Evolutionary conservation across 2,888 invertebrate genomes (phyloP).

Genomic region (Caenorhabditis panamensis): DNA sequence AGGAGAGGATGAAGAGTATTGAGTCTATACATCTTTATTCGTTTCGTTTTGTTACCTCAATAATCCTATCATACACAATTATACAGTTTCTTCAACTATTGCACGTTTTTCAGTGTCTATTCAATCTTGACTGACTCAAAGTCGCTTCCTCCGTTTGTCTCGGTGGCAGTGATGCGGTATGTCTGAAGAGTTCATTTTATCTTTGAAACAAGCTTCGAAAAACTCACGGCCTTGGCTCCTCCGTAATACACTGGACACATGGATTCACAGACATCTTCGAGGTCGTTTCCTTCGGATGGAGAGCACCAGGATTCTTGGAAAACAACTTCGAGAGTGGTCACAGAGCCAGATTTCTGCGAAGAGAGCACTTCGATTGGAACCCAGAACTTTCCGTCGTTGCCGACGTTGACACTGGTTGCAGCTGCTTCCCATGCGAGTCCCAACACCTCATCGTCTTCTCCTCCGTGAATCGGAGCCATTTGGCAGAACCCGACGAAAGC

Average conservation of each 20-base stretch:
- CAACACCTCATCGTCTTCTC: conserved; percentile 49
- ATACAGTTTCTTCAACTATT: too few species aligned
- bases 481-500: conserved; percentile 28
- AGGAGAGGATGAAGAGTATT: conserved; percentile 35
- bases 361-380: conserved; percentile 61
- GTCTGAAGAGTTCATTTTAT: conserved; percentile 34
- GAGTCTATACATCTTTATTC: not conserved
- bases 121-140: conserved; percentile 48
- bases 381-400: conserved; percentile 61
- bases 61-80: too few species aligned
- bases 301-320: conserved; percentile 70
- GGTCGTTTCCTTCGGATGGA: conserved; percentile 62
- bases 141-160: conserved; percentile 49
- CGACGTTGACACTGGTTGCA: conserved; percentile 63
- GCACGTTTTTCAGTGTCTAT: conserved; percentile 1
- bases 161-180: conserved; percentile 56
- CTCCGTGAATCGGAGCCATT: conserved; percentile 46
- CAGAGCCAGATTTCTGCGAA: conserved; percentile 42
- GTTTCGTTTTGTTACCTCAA: too few species aligned
- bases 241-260: conserved; percentile 69
- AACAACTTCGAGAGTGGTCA: conserved; percentile 59
- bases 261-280: conserved; percentile 71
- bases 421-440: conserved; percentile 70
- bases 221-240: conserved; percentile 65
- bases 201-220: not conserved